phyloP scores from a whole-genome alignment of 1,140 invertebrate genomes.

The Cotesia typhae region DNA sequence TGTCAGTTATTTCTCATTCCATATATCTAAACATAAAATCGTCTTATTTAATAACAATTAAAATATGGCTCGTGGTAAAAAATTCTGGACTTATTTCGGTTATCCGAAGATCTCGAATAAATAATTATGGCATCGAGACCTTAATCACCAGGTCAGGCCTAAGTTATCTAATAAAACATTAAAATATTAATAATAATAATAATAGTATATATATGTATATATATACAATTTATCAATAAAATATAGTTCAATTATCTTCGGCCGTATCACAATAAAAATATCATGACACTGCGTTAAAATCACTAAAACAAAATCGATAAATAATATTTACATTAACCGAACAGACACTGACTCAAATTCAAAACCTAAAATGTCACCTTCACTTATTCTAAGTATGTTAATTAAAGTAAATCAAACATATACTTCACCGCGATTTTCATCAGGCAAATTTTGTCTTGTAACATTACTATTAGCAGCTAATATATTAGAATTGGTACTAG shows the following conservation, averaged over 20 bases:
- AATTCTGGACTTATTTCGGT: background rate
- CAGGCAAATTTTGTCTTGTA: constrained; percentile 27
- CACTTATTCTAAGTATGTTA: background rate
- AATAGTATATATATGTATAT: background rate
- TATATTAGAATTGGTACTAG: constrained; percentile 44
- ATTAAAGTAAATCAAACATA: constrained; percentile 58
- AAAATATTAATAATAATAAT: background rate
- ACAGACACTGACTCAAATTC: constrained; percentile 15
- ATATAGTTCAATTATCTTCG: too few species aligned
- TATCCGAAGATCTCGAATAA: background rate
- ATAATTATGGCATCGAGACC: constrained; percentile 9
- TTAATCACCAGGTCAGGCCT: background rate
- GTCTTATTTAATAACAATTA: background rate
- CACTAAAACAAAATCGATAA: constrained; percentile 6
- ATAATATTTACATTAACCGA: constrained; percentile 15
- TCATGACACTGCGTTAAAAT: background rate
- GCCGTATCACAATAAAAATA: too few species aligned
- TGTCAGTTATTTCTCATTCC: background rate
- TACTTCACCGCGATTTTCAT: constrained; percentile 64
- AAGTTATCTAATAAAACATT: background rate
- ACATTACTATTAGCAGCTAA: constrained; percentile 17
- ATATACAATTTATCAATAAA: background rate
- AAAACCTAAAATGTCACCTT: background rate
- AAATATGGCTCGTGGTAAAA: constrained; percentile 9
- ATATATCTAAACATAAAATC: background rate